Conservation (phyloP, 53 echinoderm and acorn worm genomes). For the Actinopyga echinites region DNA sequence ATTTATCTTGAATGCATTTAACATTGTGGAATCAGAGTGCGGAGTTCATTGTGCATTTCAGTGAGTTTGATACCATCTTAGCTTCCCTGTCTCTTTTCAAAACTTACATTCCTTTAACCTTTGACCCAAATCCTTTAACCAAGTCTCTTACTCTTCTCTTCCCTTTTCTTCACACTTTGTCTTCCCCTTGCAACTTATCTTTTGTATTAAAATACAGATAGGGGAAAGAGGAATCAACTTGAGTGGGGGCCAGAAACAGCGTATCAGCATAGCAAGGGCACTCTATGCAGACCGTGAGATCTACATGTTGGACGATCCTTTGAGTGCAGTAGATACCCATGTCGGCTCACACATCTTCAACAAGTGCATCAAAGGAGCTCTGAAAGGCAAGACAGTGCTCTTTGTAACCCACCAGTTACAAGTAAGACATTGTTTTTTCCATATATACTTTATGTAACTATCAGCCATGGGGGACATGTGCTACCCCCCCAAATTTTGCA, state of each 20-base stretch:
- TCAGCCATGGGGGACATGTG: too few relatives aligned
- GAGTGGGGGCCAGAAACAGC: slow-evolving; percentile 91
- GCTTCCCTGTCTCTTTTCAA: too few relatives aligned
- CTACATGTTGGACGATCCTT: slow-evolving; percentile 84
- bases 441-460: too few relatives aligned
- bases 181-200: not conserved
- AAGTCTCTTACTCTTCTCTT: too few relatives aligned
- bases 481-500: too few relatives aligned
- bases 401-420: slow-evolving; percentile 89
- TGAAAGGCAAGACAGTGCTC: slow-evolving; percentile 69
- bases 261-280: slow-evolving; percentile 86
- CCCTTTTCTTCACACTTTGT: too few relatives aligned
- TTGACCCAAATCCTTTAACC: too few relatives aligned
- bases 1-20: too few relatives aligned
- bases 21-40: too few relatives aligned
- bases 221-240: slow-evolving; percentile 87
- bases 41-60: too few relatives aligned
- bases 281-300: slow-evolving; percentile 87
- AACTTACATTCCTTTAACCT: too few relatives aligned
- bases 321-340: slow-evolving; percentile 92
- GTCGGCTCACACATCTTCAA: slow-evolving; percentile 89
- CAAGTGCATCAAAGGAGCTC: slow-evolving; percentile 69
- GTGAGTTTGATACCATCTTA: too few relatives aligned
- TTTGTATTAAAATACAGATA: slow-evolving; percentile 42
- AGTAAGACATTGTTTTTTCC: slow-evolving; percentile 31